Base-by-base conservation (phyloP, 2,888 invertebrate species). In the Eilema caniola region DNA sequence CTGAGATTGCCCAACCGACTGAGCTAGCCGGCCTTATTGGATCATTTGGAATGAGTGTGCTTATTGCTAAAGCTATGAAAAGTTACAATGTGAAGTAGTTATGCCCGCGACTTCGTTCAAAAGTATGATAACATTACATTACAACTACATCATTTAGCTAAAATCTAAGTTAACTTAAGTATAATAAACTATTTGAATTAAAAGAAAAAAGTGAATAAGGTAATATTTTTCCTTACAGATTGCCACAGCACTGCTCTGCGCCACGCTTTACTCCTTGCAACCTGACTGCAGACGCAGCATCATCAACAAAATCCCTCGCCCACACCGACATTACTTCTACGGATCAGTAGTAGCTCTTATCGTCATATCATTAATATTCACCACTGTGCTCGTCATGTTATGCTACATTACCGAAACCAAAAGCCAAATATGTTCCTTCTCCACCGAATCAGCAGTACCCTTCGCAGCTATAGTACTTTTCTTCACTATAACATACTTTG, bases 1-100 rank as follows among this genome's bases (percentile, higher is more conserved):
- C 96, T 96, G 96, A 96, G 96, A 96, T 96, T 96, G 94, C 94
- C 94, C 94, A 94, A 93, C 94, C 94, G 95, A 95, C 95, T 95
- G 95, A 95, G 95, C 95, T 95, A 95, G 95, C 95, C 95, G 95
- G 95, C 95, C 95, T 86, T 78, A 37, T 0, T 5, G 1, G 12
- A 0, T 3, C 2, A 0, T 0, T 20, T 12, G 7, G 11, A 68
- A 53, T 37, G 59, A 11, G 14, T 25, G 3, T n/a, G 59, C 4
- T 47, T 66, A 10, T 47, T 66, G 2, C 5, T 8, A 47, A 62
- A 20, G 10, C 7, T 8, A 23, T n/a, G 28, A 64, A 16, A 24
- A 14, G 14, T 14, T 41, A 16, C 0, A 16, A 16, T 12, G 12
- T 28, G 5, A 5, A 28, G 28, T 4, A 28, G 5, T 4, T 28